A percentile compares a stretch with the other conserved stretches of the same genome.
phyloP scores from a whole-genome alignment of 2,797 vertebrate genomes.

The Phoebastria nigripes region DNA sequence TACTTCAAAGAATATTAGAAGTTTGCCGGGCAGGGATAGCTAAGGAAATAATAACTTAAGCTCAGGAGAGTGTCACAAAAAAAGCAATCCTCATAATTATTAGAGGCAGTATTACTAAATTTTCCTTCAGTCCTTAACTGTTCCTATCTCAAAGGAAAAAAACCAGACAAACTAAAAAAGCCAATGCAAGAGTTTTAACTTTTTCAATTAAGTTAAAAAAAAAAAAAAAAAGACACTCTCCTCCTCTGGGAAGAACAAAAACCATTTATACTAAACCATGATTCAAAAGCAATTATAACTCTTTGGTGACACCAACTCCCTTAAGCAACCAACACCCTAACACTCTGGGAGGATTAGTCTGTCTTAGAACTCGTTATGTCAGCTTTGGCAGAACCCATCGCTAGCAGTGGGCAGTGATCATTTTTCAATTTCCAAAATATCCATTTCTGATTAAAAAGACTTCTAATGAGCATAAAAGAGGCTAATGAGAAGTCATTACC shows the following conservation, averaged over 20 bases:
- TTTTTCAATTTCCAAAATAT: neutral
- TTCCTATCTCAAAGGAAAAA: neutral
- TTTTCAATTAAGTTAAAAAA: neutral
- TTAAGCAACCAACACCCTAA: constrained; percentile 38
- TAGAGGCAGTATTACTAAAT: neutral
- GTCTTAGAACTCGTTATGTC: neutral
- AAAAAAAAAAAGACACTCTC: neutral
- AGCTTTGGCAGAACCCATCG: neutral
- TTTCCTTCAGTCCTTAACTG: neutral
- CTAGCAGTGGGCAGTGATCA: neutral
- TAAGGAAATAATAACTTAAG: neutral
- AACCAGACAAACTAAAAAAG: neutral
- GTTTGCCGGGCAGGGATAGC: neutral
- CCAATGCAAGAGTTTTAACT: neutral
- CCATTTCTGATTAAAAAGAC: neutral
- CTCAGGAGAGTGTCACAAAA: neutral
- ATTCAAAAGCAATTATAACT: constrained; percentile 46
- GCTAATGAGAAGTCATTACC: neutral
- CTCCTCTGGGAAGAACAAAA: neutral
- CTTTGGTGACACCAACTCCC: neutral
- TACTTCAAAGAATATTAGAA: neutral
- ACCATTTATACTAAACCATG: neutral
- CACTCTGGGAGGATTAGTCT: neutral
- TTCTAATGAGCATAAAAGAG: neutral
- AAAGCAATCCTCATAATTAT: neutral